Conservation (phyloP, 2,888 invertebrate genomes). For the Machimus atricapillus region DNA sequence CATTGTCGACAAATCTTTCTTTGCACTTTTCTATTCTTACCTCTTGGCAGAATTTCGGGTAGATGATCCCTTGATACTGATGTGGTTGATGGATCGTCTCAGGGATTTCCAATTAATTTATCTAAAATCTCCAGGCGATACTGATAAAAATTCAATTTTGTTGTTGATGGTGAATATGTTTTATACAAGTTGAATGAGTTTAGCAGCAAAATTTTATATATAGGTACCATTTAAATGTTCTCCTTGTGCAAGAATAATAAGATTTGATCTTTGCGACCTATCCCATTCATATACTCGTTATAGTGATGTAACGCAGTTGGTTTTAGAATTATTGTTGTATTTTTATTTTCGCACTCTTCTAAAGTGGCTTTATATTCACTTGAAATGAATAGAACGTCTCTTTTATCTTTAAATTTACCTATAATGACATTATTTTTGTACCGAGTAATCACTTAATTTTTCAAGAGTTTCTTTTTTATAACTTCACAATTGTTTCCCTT, state of each 20-base stretch:
- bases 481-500: background rate
- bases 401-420: background rate
- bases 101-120: too few relatives aligned
- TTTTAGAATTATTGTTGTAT: background rate
- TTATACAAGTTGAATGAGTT: too few relatives aligned
- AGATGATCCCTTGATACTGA: too few relatives aligned
- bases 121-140: too few relatives aligned
- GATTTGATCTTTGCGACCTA: too few relatives aligned
- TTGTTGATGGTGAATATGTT: background rate
- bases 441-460: slow-evolving; percentile 26
- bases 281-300: slow-evolving; percentile 6
- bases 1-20: too few relatives aligned
- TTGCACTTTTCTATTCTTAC: too few relatives aligned
- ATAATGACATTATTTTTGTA: slow-evolving; percentile 12
- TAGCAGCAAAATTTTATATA: too few relatives aligned
- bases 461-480: background rate
- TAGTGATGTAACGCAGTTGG: background rate
- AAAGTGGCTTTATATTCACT: slow-evolving; percentile 22
- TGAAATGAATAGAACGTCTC: background rate
- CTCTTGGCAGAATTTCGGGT: too few relatives aligned
- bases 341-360: slow-evolving; percentile 16
- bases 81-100: too few relatives aligned
- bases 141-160: too few relatives aligned
- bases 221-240: too few relatives aligned
- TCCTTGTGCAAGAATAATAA: slow-evolving; percentile 4